Conservation (phyloP, 2,113 vertebrate genomes). For the Pampusana beccarii region DNA sequence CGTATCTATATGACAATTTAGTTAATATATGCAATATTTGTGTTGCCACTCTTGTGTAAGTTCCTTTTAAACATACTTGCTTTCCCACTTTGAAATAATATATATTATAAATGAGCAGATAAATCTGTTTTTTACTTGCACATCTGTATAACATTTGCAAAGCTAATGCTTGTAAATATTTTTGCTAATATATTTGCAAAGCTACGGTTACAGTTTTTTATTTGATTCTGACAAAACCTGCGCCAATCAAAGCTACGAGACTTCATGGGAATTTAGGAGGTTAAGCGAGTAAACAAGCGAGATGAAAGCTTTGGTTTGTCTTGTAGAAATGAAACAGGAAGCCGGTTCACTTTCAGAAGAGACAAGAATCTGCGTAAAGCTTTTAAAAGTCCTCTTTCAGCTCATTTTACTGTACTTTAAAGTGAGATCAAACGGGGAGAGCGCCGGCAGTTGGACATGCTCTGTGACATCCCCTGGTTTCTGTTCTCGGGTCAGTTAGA, state of each 20-base stretch:
- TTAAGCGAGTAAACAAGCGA: constrained; percentile 19
- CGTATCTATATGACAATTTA: neutral
- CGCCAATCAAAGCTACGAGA: neutral
- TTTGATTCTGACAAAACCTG: neutral
- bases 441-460: neutral
- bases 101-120: neutral
- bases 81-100: constrained; percentile 24
- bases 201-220: neutral
- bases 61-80: neutral
- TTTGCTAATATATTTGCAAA: constrained; percentile 31
- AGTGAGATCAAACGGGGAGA: neutral
- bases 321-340: constrained; percentile 20
- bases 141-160: neutral
- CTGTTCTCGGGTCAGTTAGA: fast-evolving
- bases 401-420: constrained; percentile 13
- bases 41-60: neutral
- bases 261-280: constrained; percentile 28
- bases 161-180: constrained; percentile 45
- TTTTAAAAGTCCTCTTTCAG: constrained; percentile 6
- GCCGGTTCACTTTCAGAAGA: neutral
- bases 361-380: neutral
- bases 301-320: constrained; percentile 49
- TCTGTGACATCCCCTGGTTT: neutral
- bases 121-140: neutral
- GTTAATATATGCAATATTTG: neutral